Evolutionary conservation across 2,113 vertebrate genomes (phyloP).

Genomic region (Natator depressus): DNA sequence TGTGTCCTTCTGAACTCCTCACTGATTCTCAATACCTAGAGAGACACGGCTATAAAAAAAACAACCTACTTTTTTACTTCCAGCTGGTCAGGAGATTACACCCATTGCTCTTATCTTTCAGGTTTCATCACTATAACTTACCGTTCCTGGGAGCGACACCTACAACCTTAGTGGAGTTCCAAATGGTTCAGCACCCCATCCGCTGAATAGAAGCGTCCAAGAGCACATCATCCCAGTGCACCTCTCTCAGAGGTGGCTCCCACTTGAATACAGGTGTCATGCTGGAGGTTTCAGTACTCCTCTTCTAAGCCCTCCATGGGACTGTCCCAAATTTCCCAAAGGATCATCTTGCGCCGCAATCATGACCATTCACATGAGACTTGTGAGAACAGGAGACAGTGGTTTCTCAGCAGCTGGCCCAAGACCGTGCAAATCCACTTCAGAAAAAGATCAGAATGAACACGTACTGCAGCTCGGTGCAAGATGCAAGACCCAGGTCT

Average conservation of each 20-base stretch:
- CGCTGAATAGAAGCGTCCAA: background rate
- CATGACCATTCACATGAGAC: background rate
- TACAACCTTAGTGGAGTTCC: background rate
- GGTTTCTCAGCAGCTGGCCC: background rate
- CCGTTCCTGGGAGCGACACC: background rate
- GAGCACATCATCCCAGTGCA: background rate
- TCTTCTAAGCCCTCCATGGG: background rate
- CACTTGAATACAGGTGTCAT: background rate
- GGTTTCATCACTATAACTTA: background rate
- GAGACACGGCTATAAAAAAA: too few relatives aligned
- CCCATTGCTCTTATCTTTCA: background rate
- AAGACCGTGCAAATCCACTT: background rate
- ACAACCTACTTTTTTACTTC: too few relatives aligned
- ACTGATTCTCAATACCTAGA: too few relatives aligned
- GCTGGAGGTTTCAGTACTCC: background rate
- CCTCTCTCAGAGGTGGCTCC: background rate
- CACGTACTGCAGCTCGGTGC: background rate
- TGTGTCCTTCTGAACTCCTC: too few relatives aligned
- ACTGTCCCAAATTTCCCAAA: background rate
- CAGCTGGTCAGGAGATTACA: too few relatives aligned
- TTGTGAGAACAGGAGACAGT: background rate
- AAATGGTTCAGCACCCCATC: background rate
- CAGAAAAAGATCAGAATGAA: background rate
- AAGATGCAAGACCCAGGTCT: too few relatives aligned
- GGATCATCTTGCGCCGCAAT: background rate